These are phyloP conservation scores for Plagodis pulveraria DNA, from an alignment of 2,888 invertebrate genomes.

Conservation along the genomic window DNA sequence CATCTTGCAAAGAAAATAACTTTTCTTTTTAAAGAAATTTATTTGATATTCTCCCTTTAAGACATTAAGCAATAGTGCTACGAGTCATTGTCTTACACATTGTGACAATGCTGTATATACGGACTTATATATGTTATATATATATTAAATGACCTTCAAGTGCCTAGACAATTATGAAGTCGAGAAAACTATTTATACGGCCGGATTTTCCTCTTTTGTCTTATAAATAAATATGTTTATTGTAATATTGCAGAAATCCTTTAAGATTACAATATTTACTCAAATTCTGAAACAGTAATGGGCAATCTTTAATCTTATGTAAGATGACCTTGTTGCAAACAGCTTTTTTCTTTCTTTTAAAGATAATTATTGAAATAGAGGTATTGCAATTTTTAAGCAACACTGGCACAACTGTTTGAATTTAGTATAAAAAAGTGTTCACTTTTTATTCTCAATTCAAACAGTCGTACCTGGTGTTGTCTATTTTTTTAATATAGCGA, in stretches of 20 bases:
- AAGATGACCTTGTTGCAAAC: conserved; percentile 3
- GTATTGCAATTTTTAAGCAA: no score
- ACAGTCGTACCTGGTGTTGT: no score
- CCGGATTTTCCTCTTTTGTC: conserved; percentile 23
- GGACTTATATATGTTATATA: not conserved
- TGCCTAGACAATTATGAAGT: conserved; percentile 15
- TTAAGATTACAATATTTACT: conserved; percentile 1
- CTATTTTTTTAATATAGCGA: no score
- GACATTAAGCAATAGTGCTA: no score
- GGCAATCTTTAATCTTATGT: conserved; percentile 7
- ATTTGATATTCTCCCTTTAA: no score
- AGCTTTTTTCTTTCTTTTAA: conserved; percentile 15
- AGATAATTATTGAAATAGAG: conserved; percentile 1
- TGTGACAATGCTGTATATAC: conserved; percentile 15
- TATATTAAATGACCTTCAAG: conserved; percentile 18
- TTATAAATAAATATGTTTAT: conserved; percentile 7
- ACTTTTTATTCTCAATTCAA: no score
- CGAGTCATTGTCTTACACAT: no score
- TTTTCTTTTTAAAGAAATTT: no score
- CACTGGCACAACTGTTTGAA: no score
- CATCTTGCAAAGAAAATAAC: no score
- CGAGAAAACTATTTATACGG: conserved; percentile 21
- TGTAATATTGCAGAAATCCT: conserved; percentile 1
- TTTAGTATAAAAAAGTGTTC: no score
- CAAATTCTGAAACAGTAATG: not conserved